Evolutionary conservation across 2,797 vertebrate species (phyloP), one percentile per base, ranked within the genome.

Genomic region (Phoxinus dragarum): DNA sequence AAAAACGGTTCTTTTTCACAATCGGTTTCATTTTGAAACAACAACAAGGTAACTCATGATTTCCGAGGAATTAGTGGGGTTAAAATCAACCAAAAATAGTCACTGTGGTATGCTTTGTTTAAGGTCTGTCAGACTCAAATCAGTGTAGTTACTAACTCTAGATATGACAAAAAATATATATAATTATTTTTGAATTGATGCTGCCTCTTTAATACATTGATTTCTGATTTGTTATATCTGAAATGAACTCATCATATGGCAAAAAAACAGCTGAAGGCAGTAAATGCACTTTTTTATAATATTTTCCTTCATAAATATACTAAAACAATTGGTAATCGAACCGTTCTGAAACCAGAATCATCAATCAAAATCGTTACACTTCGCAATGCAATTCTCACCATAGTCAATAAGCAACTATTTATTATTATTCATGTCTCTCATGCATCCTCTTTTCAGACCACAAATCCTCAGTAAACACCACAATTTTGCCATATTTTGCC

Each of bases 381-480:
- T 5, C 4, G 34, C 17, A 17, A 21, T 36, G 19, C 17, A 6
- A 52, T 52, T 21, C 47, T 9, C 21, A 76, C 40, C 6, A 34
- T 56, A 23, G 6, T 54, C 34, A 59, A 56, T 21, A 56, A 16
- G 5, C 10, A 38, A 54, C 12, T 21, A 59, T 75, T 12, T 54
- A 54, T n/a, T 56, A 75, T 54, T 54, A 36, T 54, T 36, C 47
- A 76, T 59, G 52, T 40, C 21, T 76, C 74, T 59, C 34, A 59
- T 36, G 36, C 36, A 59, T 54, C 74, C 16, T 27, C 74, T 77
- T 77, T 77, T 56, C 74, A 77, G 52, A 77, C 11, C 36, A 59
- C 36, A 76, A 21, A 76, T 56, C 52, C 34, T n/a, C 19, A 40
- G 74, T 40, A 56, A 38, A 59, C 36, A 54, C 73, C 31, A 17